A percentile compares a stretch with the other conserved stretches of the same genome.
Conservation (phyloP, 2,113 vertebrate species). For the Montifringilla adamsi region DNA sequence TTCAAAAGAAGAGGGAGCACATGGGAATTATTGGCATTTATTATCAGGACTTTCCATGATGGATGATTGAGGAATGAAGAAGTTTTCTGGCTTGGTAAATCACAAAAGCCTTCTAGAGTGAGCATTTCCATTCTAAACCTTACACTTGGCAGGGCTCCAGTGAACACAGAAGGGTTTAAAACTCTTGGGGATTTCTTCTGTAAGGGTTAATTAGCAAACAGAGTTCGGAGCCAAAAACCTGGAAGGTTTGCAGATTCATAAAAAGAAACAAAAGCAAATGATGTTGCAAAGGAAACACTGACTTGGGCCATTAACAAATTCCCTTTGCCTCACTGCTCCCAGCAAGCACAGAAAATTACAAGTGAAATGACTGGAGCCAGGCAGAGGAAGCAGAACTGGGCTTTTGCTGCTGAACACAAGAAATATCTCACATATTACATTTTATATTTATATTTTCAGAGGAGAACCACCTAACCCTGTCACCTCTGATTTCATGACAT, state of each 20-base stretch:
- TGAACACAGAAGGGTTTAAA: neutral
- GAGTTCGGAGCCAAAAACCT: slow-evolving; percentile 15
- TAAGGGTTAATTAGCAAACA: slow-evolving; percentile 43
- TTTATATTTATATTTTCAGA: slow-evolving; percentile 17
- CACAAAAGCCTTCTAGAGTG: neutral
- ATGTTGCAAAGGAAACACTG: slow-evolving; percentile 3
- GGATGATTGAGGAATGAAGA: neutral
- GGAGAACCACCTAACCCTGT: slow-evolving; percentile 35
- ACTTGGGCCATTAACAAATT: neutral
- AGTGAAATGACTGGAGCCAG: neutral
- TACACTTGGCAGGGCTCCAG: neutral
- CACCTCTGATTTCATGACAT: slow-evolving; percentile 55
- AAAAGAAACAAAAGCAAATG: slow-evolving; percentile 17
- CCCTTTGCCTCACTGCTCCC: slow-evolving; percentile 3
- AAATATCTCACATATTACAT: neutral
- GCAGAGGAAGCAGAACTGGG: neutral
- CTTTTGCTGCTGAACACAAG: neutral
- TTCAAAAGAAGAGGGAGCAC: neutral
- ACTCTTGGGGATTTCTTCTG: slow-evolving; percentile 6
- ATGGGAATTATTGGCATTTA: neutral
- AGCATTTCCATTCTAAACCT: slow-evolving; percentile 14
- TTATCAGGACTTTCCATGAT: neutral
- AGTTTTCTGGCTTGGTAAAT: neutral
- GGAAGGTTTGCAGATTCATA: slow-evolving; percentile 18
- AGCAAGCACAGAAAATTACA: neutral